Conservation (phyloP, 2,888 invertebrate species). For the Escarpia spicata region DNA sequence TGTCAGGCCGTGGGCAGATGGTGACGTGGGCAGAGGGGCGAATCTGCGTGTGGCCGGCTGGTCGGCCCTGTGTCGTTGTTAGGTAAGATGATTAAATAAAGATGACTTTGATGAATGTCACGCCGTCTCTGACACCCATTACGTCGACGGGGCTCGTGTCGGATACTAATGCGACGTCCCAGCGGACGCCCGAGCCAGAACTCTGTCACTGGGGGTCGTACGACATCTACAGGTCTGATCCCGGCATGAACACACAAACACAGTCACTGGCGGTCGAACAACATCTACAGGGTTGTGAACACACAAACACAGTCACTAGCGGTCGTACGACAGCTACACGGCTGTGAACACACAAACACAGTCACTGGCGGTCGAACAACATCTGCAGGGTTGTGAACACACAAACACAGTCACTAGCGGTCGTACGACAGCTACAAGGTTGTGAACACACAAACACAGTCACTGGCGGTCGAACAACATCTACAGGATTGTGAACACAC, state of each 20-base stretch:
- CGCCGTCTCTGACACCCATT: background rate
- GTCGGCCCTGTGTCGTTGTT: background rate
- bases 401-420: too few relatives aligned
- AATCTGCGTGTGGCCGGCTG: background rate
- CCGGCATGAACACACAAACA: background rate
- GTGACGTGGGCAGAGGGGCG: background rate
- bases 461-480: too few relatives aligned
- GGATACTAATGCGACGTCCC: constrained; percentile 12
- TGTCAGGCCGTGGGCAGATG: background rate
- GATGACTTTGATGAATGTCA: constrained; percentile 16
- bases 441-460: too few relatives aligned
- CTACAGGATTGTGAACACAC: too few relatives aligned
- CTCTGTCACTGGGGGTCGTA: background rate
- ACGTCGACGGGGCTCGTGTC: background rate
- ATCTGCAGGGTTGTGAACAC: too few relatives aligned
- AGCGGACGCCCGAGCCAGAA: background rate
- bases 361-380: too few relatives aligned
- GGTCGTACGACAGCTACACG: background rate
- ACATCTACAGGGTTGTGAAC: background rate
- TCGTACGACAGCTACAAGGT: background rate
- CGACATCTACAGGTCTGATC: background rate
- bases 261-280: background rate
- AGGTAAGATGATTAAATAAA: constrained; percentile 16
- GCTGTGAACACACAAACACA: too few relatives aligned
- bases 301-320: too few relatives aligned